phyloP scores from a whole-genome alignment of 2,888 invertebrate species.

The Smittia aterrima region DNA sequence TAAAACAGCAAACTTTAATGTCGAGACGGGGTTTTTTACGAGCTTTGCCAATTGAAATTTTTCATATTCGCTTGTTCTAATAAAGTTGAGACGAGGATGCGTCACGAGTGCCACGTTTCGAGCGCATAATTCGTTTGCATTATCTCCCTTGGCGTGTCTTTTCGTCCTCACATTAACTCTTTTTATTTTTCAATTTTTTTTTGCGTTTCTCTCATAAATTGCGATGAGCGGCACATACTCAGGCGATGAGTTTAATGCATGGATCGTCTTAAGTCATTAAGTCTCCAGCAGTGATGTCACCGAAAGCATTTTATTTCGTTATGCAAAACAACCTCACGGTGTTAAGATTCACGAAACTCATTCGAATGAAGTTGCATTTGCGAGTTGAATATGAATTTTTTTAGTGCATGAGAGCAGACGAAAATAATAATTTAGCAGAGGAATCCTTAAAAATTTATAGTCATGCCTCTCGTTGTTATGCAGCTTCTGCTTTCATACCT shows the following conservation, averaged over 20 bases:
- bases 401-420: not conserved
- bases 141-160: conserved; percentile 16
- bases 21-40: not conserved
- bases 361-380: conserved; percentile 27
- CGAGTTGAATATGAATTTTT: conserved; percentile 30
- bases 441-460: conserved; percentile 21
- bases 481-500: not conserved
- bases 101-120: conserved; percentile 29
- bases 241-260: not conserved
- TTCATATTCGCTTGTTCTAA: not conserved
- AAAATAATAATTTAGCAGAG: not conserved
- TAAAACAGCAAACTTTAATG: conserved; percentile 1
- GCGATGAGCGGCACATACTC: not conserved
- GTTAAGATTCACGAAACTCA: conserved; percentile 17
- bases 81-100: not conserved
- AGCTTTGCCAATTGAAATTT: conserved; percentile 6
- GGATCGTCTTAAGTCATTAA: not conserved
- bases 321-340: not conserved
- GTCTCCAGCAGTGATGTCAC: not conserved
- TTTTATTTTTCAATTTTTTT: conserved; percentile 31
- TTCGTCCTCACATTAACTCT: not conserved
- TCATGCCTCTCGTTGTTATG: not conserved
- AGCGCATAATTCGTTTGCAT: conserved; percentile 35
- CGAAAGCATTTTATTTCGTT: not conserved
- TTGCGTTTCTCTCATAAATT: conserved; percentile 32